A percentile compares a stretch with the other conserved stretches of the same genome.
Evolutionary conservation across 2,888 invertebrate species (phyloP).

Genomic region (Geophilus truncorum): DNA sequence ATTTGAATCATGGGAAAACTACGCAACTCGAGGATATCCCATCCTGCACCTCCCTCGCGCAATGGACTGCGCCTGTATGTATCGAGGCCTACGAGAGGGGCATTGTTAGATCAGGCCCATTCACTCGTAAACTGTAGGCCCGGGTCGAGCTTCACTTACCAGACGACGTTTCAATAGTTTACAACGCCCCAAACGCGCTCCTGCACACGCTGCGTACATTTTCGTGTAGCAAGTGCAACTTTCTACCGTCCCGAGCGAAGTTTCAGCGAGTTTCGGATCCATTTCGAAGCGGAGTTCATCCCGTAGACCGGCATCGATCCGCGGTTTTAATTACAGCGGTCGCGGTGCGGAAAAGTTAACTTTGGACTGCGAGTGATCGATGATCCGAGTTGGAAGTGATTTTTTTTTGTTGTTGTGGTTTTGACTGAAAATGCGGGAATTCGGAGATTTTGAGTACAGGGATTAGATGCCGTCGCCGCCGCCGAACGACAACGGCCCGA

Average conservation of each 20-base stretch:
- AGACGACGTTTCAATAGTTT: background rate
- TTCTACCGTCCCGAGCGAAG: background rate
- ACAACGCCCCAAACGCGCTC: background rate
- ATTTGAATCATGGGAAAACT: background rate
- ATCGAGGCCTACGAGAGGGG: too few relatives aligned
- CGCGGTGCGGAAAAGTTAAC: background rate
- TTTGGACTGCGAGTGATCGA: background rate
- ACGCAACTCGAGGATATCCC: background rate
- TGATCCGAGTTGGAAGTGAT: background rate
- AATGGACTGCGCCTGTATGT: background rate
- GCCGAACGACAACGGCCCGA: background rate
- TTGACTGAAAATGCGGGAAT: background rate
- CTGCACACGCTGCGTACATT: background rate
- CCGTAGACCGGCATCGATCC: too few relatives aligned
- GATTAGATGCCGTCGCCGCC: background rate
- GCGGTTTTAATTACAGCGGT: too few relatives aligned
- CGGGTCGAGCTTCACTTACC: background rate
- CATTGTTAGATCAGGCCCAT: slow-evolving; percentile 13
- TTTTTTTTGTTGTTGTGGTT: background rate
- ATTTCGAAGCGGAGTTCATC: background rate
- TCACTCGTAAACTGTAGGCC: background rate
- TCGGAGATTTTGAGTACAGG: background rate
- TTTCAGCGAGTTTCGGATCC: background rate
- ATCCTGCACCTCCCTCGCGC: background rate
- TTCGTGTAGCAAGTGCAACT: background rate